Conservation (phyloP, 2,797 vertebrate species). For the Diplodus sargus region DNA sequence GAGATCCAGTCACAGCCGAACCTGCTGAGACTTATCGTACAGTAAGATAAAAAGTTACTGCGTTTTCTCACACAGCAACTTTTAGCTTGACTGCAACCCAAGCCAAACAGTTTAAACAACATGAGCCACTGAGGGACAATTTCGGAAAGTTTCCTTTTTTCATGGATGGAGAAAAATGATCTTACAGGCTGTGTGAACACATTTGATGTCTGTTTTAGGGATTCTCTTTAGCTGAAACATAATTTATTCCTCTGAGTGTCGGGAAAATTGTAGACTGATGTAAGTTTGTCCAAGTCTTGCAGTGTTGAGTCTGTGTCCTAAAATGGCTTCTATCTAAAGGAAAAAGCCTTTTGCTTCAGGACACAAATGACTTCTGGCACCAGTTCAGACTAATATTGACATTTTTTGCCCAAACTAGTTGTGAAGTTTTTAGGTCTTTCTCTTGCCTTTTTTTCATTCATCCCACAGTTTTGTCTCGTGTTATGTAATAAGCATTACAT, state of each 20-base stretch:
- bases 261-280: neutral
- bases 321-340: neutral
- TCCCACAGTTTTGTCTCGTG: neutral
- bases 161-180: no score
- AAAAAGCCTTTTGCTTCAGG: neutral
- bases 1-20: conserved; percentile 95
- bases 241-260: neutral
- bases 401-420: neutral
- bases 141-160: no score
- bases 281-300: neutral
- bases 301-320: neutral
- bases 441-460: conserved; percentile 4
- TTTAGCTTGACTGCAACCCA: neutral
- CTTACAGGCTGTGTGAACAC: no score
- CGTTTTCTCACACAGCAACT: neutral
- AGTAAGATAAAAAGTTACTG: conserved; percentile 74
- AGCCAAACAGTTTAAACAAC: neutral
- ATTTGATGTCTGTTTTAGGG: no score
- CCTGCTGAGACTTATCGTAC: conserved; percentile 82
- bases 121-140: neutral
- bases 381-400: neutral
- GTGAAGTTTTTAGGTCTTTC: neutral
- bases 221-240: neutral
- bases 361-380: neutral
- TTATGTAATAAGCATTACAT: neutral